A percentile compares a stretch with the other conserved stretches of the same genome.
Evolutionary conservation across 23 tunicate genomes (phyloP).

Genomic region (Oikopleura dioica): DNA sequence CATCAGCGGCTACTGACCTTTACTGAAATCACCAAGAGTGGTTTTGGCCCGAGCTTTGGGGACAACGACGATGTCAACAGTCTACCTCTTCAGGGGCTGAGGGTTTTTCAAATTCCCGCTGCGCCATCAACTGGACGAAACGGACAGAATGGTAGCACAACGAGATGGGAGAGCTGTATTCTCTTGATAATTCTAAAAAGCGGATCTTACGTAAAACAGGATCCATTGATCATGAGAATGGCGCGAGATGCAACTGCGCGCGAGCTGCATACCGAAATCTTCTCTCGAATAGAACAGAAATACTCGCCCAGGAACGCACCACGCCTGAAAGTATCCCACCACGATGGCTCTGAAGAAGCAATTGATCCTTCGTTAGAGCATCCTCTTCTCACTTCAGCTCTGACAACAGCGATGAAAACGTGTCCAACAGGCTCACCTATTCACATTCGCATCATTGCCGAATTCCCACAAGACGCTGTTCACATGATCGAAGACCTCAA

Average conservation of each 20-base stretch:
- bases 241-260: slow-evolving; percentile 6
- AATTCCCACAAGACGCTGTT: background rate
- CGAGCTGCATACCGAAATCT: background rate
- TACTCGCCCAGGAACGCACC: background rate
- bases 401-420: background rate
- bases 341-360: background rate
- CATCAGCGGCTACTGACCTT: background rate
- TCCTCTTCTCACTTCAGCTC: background rate
- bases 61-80: slow-evolving; percentile 5
- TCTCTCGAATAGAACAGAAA: background rate
- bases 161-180: slow-evolving; percentile 8
- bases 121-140: background rate
- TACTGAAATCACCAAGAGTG: background rate
- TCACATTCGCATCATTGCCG: slow-evolving; percentile 5
- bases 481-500: background rate
- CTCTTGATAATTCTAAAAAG: background rate
- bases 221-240: background rate
- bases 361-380: background rate
- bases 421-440: slow-evolving; percentile 10
- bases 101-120: slow-evolving; percentile 10
- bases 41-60: slow-evolving; percentile 10
- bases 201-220: background rate
- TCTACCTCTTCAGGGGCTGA: too few relatives aligned
- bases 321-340: background rate
- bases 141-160: background rate